These are phyloP conservation scores for Zaprionus africanus DNA, from an alignment of 1,140 invertebrate genomes.

Conservation along the genomic window DNA sequence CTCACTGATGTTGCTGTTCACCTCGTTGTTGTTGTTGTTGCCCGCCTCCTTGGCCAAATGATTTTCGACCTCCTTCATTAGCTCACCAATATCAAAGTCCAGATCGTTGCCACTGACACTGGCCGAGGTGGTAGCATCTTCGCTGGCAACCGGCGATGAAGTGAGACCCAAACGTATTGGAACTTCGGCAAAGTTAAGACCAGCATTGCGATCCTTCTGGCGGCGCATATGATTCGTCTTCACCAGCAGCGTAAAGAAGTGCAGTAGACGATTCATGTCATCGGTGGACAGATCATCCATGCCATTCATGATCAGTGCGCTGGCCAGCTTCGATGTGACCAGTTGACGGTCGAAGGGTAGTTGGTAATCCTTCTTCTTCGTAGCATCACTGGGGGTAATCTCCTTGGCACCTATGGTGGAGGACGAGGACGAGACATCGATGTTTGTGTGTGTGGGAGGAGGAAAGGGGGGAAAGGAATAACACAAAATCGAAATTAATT, in stretches of 20 bases:
- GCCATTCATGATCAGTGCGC: conserved; percentile 90
- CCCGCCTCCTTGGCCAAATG: conserved; percentile 50
- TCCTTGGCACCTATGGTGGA: conserved; percentile 20
- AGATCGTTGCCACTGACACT: conserved; percentile 10
- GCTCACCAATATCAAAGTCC: conserved; percentile 57
- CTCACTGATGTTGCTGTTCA: neutral
- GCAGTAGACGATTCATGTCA: conserved; percentile 90
- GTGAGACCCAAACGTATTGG: conserved; percentile 31
- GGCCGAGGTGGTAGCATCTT: neutral
- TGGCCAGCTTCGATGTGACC: conserved; percentile 91
- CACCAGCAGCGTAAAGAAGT: conserved; percentile 89
- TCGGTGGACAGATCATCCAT: conserved; percentile 90
- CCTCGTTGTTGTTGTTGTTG: conserved; percentile 3
- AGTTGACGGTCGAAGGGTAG: conserved; percentile 73
- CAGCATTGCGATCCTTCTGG: conserved; percentile 15
- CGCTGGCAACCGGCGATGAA: neutral
- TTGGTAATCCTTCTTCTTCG: conserved; percentile 33
- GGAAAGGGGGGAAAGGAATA: neutral
- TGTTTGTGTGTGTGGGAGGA: neutral
- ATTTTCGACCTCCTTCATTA: conserved; percentile 67
- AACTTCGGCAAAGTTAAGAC: conserved; percentile 45
- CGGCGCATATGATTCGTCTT: conserved; percentile 54
- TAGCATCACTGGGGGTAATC: neutral
- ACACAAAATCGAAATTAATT: conserved; percentile 14
- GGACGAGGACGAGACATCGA: neutral